A percentile compares a stretch with the other conserved stretches of the same genome.
Evolutionary conservation across 37 sponge, comb jelly and placozoan species (phyloP).

Genomic region (Dysidea cf. avara): DNA sequence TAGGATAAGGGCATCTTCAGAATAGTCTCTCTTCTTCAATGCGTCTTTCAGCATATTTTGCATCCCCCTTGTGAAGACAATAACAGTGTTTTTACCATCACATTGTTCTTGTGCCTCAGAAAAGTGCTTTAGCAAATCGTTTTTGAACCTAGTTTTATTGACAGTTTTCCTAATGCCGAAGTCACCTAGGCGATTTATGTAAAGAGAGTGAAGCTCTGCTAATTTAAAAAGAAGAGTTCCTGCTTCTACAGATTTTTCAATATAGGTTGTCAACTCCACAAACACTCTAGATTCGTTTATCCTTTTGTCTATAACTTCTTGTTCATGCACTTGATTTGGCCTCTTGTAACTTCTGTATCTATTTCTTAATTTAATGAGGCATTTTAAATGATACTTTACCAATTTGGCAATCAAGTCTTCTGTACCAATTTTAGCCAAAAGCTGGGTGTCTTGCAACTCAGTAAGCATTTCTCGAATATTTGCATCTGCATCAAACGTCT

Average conservation of each 20-base stretch:
- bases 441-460: slow-evolving; percentile 12
- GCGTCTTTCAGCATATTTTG: slow-evolving; percentile 30
- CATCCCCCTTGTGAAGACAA: not conserved
- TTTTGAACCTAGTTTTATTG: slow-evolving; percentile 14
- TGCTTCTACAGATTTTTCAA: slow-evolving; percentile 16
- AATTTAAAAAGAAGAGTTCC: too few species aligned
- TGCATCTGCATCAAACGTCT: slow-evolving; percentile 20
- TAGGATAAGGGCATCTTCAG: slow-evolving; percentile 32
- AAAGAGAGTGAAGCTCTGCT: too few species aligned
- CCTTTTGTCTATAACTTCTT: slow-evolving; percentile 2
- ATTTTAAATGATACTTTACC: slow-evolving; percentile 24
- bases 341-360: slow-evolving; percentile 19
- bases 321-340: too few species aligned
- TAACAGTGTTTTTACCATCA: slow-evolving; percentile 11
- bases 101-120: slow-evolving; percentile 30
- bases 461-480: slow-evolving; percentile 24
- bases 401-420: slow-evolving; percentile 10
- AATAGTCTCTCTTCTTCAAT: slow-evolving; percentile 16
- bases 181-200: not conserved
- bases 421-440: slow-evolving; percentile 18
- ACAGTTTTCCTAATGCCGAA: not conserved
- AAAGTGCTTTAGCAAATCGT: slow-evolving; percentile 8
- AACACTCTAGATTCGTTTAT: slow-evolving; percentile 16
- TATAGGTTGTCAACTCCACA: slow-evolving; percentile 20
- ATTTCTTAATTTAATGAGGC: slow-evolving; percentile 16